Percentiles rank a stretch among this genome's conserved stretches.
Evolutionary conservation across 2,888 invertebrate species (phyloP).

Genomic region (Drosophila buzzatii): DNA sequence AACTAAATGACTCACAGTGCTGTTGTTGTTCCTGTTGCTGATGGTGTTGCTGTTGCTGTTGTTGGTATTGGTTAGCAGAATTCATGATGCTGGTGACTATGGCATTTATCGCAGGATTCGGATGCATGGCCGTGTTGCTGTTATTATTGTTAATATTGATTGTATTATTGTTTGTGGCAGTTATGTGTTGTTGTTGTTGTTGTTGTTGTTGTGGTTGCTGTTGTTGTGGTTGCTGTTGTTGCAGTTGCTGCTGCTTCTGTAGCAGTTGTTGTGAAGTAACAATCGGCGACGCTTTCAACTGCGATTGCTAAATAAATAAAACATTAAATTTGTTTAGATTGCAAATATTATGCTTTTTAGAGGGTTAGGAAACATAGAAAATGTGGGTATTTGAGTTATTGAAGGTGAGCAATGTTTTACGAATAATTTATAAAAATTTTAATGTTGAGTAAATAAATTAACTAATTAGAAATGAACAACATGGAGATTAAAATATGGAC

Average conservation of each 20-base stretch:
- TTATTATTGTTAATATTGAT: slow-evolving; percentile 62
- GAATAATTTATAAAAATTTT: no score
- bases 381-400: no score
- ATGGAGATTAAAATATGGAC: no score
- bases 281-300: slow-evolving; percentile 87
- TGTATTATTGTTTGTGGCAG: slow-evolving; percentile 55
- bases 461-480: no score
- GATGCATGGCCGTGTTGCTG: slow-evolving; percentile 77
- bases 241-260: slow-evolving; percentile 84
- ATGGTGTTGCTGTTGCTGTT: slow-evolving; percentile 84
- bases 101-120: slow-evolving; percentile 89
- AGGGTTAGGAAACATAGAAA: background rate
- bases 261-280: slow-evolving; percentile 78
- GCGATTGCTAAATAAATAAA: slow-evolving; percentile 87
- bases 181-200: slow-evolving; percentile 53
- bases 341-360: background rate
- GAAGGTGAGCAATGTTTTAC: no score
- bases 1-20: slow-evolving; percentile 40
- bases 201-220: slow-evolving; percentile 67
- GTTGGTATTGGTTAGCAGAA: slow-evolving; percentile 92
- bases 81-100: slow-evolving; percentile 93
- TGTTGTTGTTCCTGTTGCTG: slow-evolving; percentile 55
- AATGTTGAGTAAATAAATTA: no score
- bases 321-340: background rate
- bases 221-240: slow-evolving; percentile 62